phyloP scores from a whole-genome alignment of 2,113 vertebrate species.

The Cyphomyrus discorhynchus region DNA sequence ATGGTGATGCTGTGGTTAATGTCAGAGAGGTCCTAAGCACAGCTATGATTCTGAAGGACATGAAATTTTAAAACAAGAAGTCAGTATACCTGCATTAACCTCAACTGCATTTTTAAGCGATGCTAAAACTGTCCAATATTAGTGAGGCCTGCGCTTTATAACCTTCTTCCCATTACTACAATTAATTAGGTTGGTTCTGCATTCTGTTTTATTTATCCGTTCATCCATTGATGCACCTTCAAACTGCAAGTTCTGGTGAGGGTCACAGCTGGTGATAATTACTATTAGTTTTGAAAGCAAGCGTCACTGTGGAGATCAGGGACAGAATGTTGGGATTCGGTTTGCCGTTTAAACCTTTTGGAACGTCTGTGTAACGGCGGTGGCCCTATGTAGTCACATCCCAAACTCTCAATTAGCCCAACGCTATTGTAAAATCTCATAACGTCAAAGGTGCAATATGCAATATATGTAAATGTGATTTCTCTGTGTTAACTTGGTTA shows the following conservation, averaged over 20 bases:
- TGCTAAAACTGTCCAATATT: slow-evolving; percentile 27
- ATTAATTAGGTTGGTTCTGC: slow-evolving; percentile 23
- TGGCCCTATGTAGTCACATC: background rate
- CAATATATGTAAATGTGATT: background rate
- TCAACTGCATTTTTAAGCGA: slow-evolving; percentile 27
- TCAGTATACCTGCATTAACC: slow-evolving; percentile 40
- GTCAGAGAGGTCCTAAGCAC: background rate
- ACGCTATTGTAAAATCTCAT: background rate
- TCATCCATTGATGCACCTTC: background rate
- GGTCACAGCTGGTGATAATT: background rate
- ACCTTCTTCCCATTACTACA: slow-evolving; percentile 23
- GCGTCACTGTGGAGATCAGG: background rate
- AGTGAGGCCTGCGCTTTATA: slow-evolving; percentile 9
- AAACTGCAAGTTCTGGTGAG: background rate
- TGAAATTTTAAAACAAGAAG: slow-evolving; percentile 19
- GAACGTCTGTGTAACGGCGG: background rate
- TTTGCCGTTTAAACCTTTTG: background rate
- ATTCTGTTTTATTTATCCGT: background rate
- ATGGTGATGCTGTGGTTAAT: background rate
- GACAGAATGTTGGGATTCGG: background rate
- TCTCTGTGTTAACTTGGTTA: background rate
- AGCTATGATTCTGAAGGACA: slow-evolving; percentile 9
- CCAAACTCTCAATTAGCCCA: background rate
- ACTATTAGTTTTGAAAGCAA: background rate
- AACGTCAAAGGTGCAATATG: slow-evolving; percentile 7